These are phyloP conservation scores for Polyploca ridens DNA, from an alignment of 2,888 invertebrate species.

Conservation along the genomic window DNA sequence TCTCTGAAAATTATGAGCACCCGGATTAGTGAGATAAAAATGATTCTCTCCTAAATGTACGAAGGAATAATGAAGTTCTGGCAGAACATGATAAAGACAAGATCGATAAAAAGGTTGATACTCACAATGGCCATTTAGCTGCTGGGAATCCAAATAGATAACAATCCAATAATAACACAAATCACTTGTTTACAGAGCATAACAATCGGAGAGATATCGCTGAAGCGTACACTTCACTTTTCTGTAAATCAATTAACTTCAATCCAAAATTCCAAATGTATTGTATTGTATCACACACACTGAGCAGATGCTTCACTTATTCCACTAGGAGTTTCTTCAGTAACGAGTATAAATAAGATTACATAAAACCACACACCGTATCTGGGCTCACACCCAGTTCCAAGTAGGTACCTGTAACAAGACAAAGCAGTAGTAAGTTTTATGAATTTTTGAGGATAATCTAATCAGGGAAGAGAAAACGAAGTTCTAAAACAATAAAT, in stretches of 20 bases:
- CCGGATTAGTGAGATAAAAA: conserved; percentile 3
- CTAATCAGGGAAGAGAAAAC: conserved; percentile 36
- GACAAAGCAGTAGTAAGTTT: conserved; percentile 78
- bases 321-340: conserved; percentile 62
- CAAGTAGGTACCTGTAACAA: conserved; percentile 82
- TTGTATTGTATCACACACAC: conserved; percentile 49
- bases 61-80: neutral
- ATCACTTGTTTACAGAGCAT: conserved; percentile 68
- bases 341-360: conserved; percentile 71
- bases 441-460: conserved; percentile 45
- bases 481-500: conserved; percentile 30
- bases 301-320: conserved; percentile 49
- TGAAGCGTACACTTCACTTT: conserved; percentile 65
- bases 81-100: conserved; percentile 18
- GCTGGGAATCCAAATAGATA: conserved; percentile 64
- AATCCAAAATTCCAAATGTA: conserved; percentile 46
- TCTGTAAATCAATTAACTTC: conserved; percentile 53
- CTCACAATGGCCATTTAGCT: conserved; percentile 74
- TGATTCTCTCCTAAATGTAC: neutral
- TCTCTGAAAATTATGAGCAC: conserved; percentile 13
- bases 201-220: conserved; percentile 54
- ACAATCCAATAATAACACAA: conserved; percentile 75
- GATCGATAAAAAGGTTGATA: conserved; percentile 35
- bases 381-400: conserved; percentile 82
- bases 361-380: conserved; percentile 81